Evolutionary conservation across 2,797 vertebrate genomes (phyloP).

Genomic region (Clarias platycephalus): DNA sequence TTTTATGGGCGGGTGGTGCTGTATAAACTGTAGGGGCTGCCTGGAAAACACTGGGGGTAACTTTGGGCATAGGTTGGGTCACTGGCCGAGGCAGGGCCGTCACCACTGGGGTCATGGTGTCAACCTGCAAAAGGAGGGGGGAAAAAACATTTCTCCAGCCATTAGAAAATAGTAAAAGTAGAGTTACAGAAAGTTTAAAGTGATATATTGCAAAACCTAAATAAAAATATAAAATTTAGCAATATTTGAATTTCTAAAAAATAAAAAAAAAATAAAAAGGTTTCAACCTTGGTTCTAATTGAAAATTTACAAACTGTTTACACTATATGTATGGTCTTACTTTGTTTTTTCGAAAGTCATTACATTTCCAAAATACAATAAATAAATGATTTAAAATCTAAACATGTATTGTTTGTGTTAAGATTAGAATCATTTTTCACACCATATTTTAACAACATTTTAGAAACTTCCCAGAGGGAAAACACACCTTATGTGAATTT

Average conservation of each 20-base stretch:
- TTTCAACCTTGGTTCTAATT: background rate
- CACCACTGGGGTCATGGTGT: constrained; percentile 69
- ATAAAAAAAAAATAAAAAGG: background rate
- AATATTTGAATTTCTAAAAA: background rate
- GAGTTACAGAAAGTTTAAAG: background rate
- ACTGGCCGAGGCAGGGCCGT: constrained; percentile 61
- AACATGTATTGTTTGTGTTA: background rate
- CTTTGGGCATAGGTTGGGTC: constrained; percentile 66
- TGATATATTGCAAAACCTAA: background rate
- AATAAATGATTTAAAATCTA: too few species aligned
- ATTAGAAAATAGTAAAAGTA: background rate
- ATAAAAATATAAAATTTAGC: background rate
- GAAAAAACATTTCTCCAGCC: background rate
- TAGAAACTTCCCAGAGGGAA: background rate
- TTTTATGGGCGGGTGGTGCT: constrained; percentile 71
- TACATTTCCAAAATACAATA: background rate
- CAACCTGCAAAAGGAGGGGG: constrained; percentile 61
- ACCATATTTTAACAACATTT: background rate
- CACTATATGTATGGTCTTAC: background rate
- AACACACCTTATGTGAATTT: background rate
- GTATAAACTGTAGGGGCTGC: constrained; percentile 83
- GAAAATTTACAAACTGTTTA: background rate
- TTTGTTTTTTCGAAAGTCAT: background rate
- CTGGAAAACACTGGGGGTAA: constrained; percentile 78
- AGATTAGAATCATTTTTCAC: background rate